These are phyloP conservation scores for Spodoptera littoralis DNA, from an alignment of 2,888 invertebrate species.

Conservation along the genomic window DNA sequence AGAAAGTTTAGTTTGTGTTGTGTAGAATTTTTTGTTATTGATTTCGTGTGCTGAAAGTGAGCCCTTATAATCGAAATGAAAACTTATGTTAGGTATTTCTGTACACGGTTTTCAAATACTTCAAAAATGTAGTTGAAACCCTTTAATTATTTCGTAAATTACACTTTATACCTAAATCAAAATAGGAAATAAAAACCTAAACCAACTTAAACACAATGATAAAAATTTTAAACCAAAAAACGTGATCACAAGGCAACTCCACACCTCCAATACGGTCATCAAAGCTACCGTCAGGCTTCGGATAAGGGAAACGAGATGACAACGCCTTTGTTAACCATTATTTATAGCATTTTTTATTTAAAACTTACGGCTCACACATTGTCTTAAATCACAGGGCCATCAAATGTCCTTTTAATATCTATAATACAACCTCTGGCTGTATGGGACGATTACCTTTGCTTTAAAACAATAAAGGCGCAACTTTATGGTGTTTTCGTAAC, in stretches of 20 bases:
- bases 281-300: conserved; percentile 74
- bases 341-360: conserved; percentile 84
- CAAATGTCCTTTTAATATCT: conserved; percentile 70
- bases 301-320: conserved; percentile 86
- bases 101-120: too few species aligned
- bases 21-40: too few species aligned
- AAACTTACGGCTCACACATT: conserved; percentile 75
- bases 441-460: conserved; percentile 21
- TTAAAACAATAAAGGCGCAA: conserved; percentile 26
- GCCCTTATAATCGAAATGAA: too few species aligned
- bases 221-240: not conserved
- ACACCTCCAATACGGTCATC: conserved; percentile 65
- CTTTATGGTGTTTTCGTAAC: conserved; percentile 22
- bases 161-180: too few species aligned
- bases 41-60: too few species aligned
- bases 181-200: too few species aligned
- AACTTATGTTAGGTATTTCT: too few species aligned
- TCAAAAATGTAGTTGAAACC: too few species aligned
- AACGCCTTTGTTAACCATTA: conserved; percentile 87
- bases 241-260: conserved; percentile 60
- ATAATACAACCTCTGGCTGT: conserved; percentile 45
- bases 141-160: too few species aligned
- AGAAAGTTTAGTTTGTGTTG: conserved; percentile 5
- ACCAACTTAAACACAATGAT: too few species aligned
- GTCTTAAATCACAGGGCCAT: conserved; percentile 77